phyloP scores from a whole-genome alignment of 2,888 invertebrate genomes.

The Diarsia rubi region DNA sequence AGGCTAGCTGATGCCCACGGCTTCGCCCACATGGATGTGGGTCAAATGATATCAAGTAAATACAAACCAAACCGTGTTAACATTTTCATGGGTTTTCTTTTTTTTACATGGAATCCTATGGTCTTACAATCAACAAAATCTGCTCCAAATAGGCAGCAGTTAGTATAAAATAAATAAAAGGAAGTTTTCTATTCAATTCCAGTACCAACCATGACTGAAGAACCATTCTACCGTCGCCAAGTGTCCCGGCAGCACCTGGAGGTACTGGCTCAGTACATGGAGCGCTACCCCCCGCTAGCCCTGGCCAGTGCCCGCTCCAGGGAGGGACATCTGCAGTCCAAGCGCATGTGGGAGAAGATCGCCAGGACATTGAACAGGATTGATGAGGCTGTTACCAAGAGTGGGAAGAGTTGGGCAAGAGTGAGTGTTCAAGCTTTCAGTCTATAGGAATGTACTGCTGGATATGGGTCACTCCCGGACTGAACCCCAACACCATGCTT shows the following conservation, averaged over 20 bases:
- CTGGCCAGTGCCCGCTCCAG: constrained; percentile 64
- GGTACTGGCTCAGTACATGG: constrained; percentile 68
- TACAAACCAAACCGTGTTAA: too few species aligned
- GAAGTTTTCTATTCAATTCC: not conserved
- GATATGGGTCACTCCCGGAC: not conserved
- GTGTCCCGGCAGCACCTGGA: constrained; percentile 64
- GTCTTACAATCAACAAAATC: too few species aligned
- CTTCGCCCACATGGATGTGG: too few species aligned
- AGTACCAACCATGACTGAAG: constrained; percentile 55
- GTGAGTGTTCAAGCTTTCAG: constrained; percentile 39
- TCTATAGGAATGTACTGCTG: not conserved
- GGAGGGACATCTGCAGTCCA: constrained; percentile 57
- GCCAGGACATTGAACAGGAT: constrained; percentile 66
- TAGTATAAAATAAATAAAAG: not conserved
- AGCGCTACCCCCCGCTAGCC: constrained; percentile 66
- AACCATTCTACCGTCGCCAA: constrained; percentile 50
- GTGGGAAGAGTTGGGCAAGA: constrained; percentile 63
- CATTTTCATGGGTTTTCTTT: too few species aligned
- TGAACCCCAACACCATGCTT: not conserved
- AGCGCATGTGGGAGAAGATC: constrained; percentile 68
- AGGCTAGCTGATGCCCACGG: too few species aligned
- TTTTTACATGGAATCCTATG: too few species aligned
- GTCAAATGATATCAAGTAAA: too few species aligned
- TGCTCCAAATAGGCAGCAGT: not conserved
- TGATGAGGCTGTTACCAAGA: constrained; percentile 58